Base-by-base conservation (phyloP, 2,797 vertebrate genomes). In the Ctenosaura bakeri region DNA sequence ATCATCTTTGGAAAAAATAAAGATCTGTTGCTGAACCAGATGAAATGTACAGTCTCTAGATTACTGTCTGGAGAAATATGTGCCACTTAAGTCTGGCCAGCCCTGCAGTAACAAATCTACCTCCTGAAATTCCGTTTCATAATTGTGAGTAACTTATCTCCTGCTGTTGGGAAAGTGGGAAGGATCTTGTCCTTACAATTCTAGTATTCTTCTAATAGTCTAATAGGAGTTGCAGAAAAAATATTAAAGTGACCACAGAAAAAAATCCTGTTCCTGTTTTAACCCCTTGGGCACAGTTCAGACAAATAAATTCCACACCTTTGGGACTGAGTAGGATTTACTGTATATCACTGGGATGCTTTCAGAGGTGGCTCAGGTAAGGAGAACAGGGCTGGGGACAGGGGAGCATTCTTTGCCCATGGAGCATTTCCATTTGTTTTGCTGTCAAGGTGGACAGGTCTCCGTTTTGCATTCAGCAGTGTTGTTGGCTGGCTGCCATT, bases 401-500 rank as follows among this genome's bases (percentile, higher is more conserved):
- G n/a, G n/a, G n/a, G n/a, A n/a, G n/a, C n/a, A n/a, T n/a, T n/a
- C n/a, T n/a, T n/a, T 1, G 35, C 74, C 87, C 54, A 76, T 5
- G 52, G 62, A 86, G 26, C 29, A 77, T 32, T 26, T 56, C 38
- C 26, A 9, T 35, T 84, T 90, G 78, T 18, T 74, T 24, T 46
- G 29, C 26, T 88, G 64, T 82, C 59, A 88, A n/a, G 91, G 52
- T 62, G n/a, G 18, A 56, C 26, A 18, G 56, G 14, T 18, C n/a
- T 16, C 46, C 14, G 2, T 10, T 3, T 66, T 66, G 81, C 62
- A 3, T 79, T 64, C 24, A 62, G 20, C 24, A 66, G 50, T 32
- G 35, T 2, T 2, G 0, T 6, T 90, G 90, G 56, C 84, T 92
- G 77, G 69, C 46, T 91, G 74, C 83, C 66, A 42, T 59, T 46